These are phyloP conservation scores for Calliphora vicina DNA, from an alignment of 1,140 invertebrate genomes.

Conservation along the genomic window DNA sequence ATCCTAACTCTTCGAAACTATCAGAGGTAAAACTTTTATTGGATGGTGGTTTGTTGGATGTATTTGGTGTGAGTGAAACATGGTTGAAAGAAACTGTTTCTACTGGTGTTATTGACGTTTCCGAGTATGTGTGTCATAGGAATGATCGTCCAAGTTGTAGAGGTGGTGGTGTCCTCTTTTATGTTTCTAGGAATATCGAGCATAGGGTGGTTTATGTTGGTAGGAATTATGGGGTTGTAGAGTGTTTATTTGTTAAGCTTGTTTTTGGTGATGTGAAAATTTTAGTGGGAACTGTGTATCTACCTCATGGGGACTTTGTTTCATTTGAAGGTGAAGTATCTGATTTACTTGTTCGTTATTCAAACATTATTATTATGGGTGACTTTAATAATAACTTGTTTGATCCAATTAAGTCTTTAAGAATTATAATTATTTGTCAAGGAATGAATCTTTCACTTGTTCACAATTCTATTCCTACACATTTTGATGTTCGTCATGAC, in stretches of 20 bases:
- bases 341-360: background rate
- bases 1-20: background rate
- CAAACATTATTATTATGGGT: background rate
- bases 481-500: background rate
- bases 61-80: background rate
- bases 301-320: background rate
- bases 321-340: background rate
- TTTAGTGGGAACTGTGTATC: background rate
- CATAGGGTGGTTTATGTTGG: background rate
- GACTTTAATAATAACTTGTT: slow-evolving; percentile 4
- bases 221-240: background rate
- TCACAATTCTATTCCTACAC: background rate
- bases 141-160: background rate
- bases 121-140: background rate
- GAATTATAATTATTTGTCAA: background rate
- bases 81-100: background rate
- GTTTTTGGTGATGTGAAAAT: background rate
- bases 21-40: background rate
- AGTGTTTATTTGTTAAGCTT: background rate
- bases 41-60: background rate
- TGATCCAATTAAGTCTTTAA: background rate
- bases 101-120: background rate
- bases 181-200: background rate
- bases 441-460: background rate
- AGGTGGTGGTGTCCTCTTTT: background rate